These are phyloP conservation scores for Paracentrotus lividus DNA, from an alignment of 53 echinoderm and acorn worm genomes.

Conservation along the genomic window DNA sequence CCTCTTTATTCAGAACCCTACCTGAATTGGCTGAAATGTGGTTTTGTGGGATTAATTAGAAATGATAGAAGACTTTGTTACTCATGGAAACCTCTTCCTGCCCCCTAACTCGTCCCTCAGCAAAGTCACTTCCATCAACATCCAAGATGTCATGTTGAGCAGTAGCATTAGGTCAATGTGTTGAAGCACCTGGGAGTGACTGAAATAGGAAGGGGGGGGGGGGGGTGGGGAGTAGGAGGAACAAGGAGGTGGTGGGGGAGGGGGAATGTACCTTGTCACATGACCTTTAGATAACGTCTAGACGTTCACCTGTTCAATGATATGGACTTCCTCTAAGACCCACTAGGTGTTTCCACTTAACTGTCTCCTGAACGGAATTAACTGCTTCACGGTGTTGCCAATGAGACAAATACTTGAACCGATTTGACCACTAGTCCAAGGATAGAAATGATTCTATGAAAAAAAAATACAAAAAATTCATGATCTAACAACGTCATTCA, in stretches of 20 bases:
- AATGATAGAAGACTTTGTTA: neutral
- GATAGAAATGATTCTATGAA: neutral
- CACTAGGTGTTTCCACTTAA: constrained; percentile 38
- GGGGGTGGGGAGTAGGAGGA: neutral
- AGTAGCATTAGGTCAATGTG: neutral
- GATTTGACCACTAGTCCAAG: neutral
- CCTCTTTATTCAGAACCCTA: too few relatives aligned
- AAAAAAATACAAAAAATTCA: neutral
- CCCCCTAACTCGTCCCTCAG: neutral
- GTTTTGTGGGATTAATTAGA: neutral
- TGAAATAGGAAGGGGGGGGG: neutral
- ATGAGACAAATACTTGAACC: neutral
- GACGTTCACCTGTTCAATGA: constrained; percentile 48
- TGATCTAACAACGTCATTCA: too few relatives aligned
- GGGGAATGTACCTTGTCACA: constrained; percentile 9
- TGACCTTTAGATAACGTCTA: constrained; percentile 49
- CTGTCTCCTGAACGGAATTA: constrained; percentile 20
- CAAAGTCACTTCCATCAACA: neutral
- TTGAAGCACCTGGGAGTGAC: neutral
- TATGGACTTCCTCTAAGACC: constrained; percentile 15
- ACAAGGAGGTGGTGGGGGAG: neutral
- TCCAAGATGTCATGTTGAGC: neutral
- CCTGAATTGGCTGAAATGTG: too few relatives aligned
- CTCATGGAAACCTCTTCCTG: neutral
- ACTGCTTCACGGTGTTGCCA: neutral